These are phyloP conservation scores for Gila orcuttii DNA, from an alignment of 2,113 vertebrate species.

Conservation along the genomic window DNA sequence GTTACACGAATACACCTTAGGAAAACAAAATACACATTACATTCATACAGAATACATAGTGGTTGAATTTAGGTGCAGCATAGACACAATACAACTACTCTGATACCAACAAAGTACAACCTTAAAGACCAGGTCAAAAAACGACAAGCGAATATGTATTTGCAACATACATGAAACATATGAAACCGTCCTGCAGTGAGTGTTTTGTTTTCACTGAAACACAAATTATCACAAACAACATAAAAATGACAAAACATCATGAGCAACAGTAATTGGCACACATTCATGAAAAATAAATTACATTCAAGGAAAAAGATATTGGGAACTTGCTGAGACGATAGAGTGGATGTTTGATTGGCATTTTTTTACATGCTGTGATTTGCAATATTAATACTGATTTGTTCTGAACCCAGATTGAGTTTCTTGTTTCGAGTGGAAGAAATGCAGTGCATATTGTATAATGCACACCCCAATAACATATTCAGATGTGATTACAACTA, in stretches of 20 bases:
- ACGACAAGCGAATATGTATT: not conserved
- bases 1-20: constrained; percentile 62
- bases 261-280: constrained; percentile 17
- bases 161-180: constrained; percentile 59
- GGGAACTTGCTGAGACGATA: not conserved
- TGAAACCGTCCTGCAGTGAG: constrained; percentile 56
- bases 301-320: not conserved
- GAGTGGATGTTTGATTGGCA: not conserved
- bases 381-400: not conserved
- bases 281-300: not conserved
- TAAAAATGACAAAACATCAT: constrained; percentile 5
- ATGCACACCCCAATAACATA: constrained; percentile 22
- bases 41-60: constrained; percentile 71
- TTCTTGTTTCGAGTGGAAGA: not conserved
- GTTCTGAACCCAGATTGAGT: not conserved
- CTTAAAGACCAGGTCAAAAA: constrained; percentile 15
- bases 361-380: not conserved
- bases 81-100: constrained; percentile 65
- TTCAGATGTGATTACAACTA: constrained; percentile 15
- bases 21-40: constrained; percentile 61
- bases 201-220: constrained; percentile 3
- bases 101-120: constrained; percentile 47
- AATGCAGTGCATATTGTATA: not conserved
- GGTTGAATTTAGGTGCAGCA: constrained; percentile 50
- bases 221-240: constrained; percentile 62